Percentiles rank a stretch among this genome's conserved stretches.
These are phyloP conservation scores for Helarctos malayanus DNA, from an alignment of 2,797 vertebrate species.

Conservation along the genomic window DNA sequence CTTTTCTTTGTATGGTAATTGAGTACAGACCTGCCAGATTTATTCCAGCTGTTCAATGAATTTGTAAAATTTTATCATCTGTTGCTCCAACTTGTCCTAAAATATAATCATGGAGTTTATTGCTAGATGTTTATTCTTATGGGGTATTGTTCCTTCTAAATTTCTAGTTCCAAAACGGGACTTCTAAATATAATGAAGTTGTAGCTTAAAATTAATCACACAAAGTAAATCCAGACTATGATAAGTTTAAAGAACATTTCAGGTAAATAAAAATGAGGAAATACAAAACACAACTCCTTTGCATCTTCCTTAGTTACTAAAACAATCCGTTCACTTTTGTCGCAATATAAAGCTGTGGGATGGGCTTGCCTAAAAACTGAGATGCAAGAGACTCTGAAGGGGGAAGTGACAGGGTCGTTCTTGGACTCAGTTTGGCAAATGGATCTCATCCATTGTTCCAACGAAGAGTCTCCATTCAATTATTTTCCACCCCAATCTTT, in stretches of 20 bases:
- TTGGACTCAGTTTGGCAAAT: background rate
- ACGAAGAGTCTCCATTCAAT: background rate
- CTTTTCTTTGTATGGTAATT: slow-evolving; percentile 84
- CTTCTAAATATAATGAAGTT: slow-evolving; percentile 71
- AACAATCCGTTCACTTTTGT: background rate
- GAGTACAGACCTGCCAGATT: slow-evolving; percentile 78
- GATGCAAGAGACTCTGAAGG: background rate
- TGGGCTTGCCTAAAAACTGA: background rate
- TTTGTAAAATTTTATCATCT: slow-evolving; percentile 77
- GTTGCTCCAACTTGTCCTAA: slow-evolving; percentile 82
- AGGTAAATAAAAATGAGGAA: background rate
- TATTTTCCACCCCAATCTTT: background rate
- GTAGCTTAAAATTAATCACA: slow-evolving; percentile 71
- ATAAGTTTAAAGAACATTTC: background rate
- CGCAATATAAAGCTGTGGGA: background rate
- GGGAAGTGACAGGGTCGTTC: background rate
- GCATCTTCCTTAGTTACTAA: background rate
- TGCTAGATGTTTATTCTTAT: slow-evolving; percentile 10
- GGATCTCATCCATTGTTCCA: background rate
- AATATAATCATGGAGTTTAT: slow-evolving; percentile 57
- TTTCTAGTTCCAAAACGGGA: slow-evolving; percentile 78
- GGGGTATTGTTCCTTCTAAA: slow-evolving; percentile 39
- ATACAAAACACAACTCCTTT: background rate
- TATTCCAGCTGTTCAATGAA: slow-evolving; percentile 79
- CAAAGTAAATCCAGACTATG: background rate